Evolutionary conservation across 2,888 invertebrate genomes (phyloP).

Genomic region (Teinopalpus imperialis): DNA sequence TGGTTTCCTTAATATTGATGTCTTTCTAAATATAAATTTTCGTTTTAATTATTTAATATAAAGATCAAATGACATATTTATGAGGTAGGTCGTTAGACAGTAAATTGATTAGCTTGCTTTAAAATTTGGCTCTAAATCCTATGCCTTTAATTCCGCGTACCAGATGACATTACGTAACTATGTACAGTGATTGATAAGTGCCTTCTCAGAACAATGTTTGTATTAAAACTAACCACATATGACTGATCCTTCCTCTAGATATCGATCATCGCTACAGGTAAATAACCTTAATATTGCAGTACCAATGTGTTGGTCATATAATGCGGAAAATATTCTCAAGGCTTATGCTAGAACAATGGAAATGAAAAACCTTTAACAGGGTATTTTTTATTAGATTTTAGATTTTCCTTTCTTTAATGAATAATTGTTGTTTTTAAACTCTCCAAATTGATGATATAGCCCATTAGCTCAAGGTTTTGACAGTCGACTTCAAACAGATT

Average conservation of each 20-base stretch:
- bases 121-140: slow-evolving; percentile 17
- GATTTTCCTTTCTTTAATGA: no score
- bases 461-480: no score
- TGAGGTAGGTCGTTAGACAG: slow-evolving; percentile 4
- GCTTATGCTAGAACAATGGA: no score
- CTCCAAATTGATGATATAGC: no score
- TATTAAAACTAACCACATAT: slow-evolving; percentile 13
- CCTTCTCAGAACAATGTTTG: slow-evolving; percentile 15
- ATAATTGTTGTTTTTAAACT: no score
- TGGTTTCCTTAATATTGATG: no score
- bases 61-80: neutral
- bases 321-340: no score
- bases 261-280: slow-evolving; percentile 21
- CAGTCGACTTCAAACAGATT: no score
- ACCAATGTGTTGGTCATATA: slow-evolving; percentile 16
- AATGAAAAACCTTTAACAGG: no score
- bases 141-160: slow-evolving; percentile 14
- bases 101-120: neutral
- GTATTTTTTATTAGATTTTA: no score
- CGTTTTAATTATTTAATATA: no score
- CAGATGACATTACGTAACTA: slow-evolving; percentile 2
- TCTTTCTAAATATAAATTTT: no score
- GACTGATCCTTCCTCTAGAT: neutral
- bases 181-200: slow-evolving; percentile 19
- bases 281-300: slow-evolving; percentile 7